phyloP scores from a whole-genome alignment of 2,113 vertebrate species.

The Eptesicus fuscus region DNA sequence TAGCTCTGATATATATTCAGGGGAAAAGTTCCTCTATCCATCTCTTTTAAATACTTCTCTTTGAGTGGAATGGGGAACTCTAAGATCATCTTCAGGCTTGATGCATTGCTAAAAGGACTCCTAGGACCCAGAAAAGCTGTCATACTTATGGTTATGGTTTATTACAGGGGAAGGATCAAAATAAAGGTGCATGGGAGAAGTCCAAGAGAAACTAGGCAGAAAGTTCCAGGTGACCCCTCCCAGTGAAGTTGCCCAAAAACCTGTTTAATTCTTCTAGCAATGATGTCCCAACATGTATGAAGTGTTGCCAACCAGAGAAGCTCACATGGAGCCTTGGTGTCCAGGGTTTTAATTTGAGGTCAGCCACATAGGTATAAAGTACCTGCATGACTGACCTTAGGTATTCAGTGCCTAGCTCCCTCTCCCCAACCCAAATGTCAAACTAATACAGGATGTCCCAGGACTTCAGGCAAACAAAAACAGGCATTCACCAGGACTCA shows the following conservation, averaged over 20 bases:
- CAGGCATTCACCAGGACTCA: background rate
- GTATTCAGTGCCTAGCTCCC: background rate
- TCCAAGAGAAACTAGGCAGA: background rate
- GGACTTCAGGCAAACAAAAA: background rate
- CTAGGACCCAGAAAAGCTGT: background rate
- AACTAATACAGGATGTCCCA: background rate
- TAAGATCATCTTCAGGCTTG: background rate
- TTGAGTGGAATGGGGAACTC: background rate
- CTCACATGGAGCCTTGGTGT: background rate
- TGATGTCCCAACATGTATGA: background rate
- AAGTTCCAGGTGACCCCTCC: background rate
- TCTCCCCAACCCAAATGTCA: background rate
- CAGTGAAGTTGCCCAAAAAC: background rate
- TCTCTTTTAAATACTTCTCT: background rate
- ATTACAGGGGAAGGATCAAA: background rate
- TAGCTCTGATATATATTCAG: background rate
- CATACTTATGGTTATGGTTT: background rate
- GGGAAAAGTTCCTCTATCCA: background rate
- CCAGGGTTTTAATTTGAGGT: background rate
- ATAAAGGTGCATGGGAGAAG: background rate
- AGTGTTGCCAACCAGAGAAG: background rate
- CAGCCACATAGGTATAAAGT: background rate
- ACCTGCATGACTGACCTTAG: background rate
- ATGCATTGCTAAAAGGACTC: background rate
- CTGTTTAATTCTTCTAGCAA: background rate